Evolutionary conservation across 2,797 vertebrate species (phyloP).

Genomic region (Liasis olivaceus): DNA sequence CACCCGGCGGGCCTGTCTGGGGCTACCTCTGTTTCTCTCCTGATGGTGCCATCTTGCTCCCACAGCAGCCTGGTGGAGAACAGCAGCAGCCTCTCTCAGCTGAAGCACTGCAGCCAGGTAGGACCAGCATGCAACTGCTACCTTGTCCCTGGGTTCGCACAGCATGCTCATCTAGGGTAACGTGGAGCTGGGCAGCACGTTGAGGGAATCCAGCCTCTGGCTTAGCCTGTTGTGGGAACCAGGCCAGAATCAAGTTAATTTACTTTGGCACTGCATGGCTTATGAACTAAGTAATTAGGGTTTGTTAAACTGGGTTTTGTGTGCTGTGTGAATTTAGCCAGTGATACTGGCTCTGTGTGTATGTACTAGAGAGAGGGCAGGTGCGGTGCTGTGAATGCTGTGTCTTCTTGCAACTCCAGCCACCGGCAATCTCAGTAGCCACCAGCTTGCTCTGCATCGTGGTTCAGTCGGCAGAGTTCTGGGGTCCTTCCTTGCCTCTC

Average conservation of each 20-base stretch:
- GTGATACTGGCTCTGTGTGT: background rate
- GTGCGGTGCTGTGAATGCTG: background rate
- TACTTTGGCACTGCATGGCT: background rate
- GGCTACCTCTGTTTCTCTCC: background rate
- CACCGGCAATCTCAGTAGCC: background rate
- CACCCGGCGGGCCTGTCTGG: background rate
- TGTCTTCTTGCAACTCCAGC: background rate
- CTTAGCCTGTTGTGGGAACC: background rate
- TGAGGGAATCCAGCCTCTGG: background rate
- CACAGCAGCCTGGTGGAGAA: slow-evolving; percentile 76
- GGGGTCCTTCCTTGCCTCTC: background rate
- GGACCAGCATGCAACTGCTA: slow-evolving; percentile 35
- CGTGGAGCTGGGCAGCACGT: background rate
- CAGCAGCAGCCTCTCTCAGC: slow-evolving; percentile 48
- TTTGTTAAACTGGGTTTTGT: background rate
- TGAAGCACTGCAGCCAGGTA: slow-evolving; percentile 74
- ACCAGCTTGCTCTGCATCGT: accelerated
- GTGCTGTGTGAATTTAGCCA: background rate
- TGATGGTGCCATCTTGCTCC: slow-evolving; percentile 8
- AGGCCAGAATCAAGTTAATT: background rate
- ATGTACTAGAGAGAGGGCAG: background rate
- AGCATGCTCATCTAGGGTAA: background rate
- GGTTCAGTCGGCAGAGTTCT: background rate
- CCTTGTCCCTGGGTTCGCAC: background rate
- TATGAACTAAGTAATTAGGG: too few relatives aligned